Evolutionary conservation across 2,797 vertebrate genomes (phyloP).

Genomic region (Lepus townsendii): DNA sequence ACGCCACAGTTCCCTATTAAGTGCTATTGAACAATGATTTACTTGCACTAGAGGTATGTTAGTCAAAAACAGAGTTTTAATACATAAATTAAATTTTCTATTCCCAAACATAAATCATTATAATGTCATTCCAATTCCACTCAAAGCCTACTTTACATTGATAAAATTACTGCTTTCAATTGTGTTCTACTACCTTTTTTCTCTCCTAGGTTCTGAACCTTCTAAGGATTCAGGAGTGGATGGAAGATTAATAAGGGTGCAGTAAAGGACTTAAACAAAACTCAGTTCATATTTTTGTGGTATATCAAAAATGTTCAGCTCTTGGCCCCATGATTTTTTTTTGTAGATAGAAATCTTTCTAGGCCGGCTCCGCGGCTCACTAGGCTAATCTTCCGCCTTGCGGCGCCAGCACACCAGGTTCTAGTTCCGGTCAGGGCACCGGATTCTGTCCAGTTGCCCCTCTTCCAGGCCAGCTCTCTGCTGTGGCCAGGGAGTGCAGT

Average conservation of each 20-base stretch:
- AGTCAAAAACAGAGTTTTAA: neutral
- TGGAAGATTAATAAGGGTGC: neutral
- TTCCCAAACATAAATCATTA: neutral
- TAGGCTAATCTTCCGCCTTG: no score
- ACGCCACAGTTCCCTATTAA: neutral
- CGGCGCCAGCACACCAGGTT: no score
- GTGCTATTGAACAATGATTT: slow-evolving; percentile 3
- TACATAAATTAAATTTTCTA: neutral
- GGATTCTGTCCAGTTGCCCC: no score
- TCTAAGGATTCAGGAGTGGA: neutral
- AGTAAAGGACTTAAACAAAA: neutral
- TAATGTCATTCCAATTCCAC: neutral
- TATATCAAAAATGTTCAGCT: neutral
- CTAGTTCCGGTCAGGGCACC: no score
- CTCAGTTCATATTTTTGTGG: neutral
- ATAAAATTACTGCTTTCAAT: neutral
- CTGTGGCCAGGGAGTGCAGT: no score
- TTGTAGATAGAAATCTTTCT: neutral
- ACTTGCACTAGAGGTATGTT: neutral
- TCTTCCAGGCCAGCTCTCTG: no score
- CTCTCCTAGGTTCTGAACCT: neutral
- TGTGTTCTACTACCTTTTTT: neutral
- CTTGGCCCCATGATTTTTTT: neutral
- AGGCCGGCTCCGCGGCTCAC: no score
- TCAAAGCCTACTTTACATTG: neutral